Percentiles rank a stretch among this genome's conserved stretches.
Evolutionary conservation across 2,113 vertebrate genomes (phyloP).

Genomic region (Thalassoma bifasciatum): DNA sequence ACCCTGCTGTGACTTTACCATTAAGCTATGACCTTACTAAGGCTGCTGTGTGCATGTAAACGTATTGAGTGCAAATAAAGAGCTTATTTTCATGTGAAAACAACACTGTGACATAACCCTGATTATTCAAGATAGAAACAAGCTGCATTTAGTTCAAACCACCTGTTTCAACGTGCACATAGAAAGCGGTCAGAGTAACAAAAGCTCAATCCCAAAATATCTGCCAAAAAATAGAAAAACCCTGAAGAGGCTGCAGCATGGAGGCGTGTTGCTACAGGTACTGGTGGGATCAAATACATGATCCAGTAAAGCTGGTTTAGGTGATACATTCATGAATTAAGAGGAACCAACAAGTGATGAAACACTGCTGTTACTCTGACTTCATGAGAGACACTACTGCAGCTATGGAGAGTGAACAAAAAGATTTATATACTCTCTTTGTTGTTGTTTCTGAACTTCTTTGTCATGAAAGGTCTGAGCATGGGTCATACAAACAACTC

Average conservation of each 20-base stretch:
- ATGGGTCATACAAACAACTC: no score
- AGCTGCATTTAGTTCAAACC: background rate
- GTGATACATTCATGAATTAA: background rate
- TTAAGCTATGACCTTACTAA: no score
- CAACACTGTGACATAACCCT: background rate
- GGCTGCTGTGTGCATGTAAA: no score
- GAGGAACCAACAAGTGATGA: constrained; percentile 1
- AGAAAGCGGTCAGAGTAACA: no score
- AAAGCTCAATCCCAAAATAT: no score
- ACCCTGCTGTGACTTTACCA: no score
- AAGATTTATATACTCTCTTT: no score
- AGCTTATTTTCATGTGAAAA: no score
- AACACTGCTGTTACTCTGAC: background rate
- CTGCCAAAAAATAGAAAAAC: background rate
- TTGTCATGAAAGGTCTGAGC: no score
- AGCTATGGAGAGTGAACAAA: background rate
- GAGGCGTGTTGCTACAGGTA: constrained; percentile 1
- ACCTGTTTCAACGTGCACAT: background rate
- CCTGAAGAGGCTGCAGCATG: background rate
- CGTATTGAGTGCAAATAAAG: no score
- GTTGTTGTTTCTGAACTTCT: no score
- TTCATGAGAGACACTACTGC: background rate
- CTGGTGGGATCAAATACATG: background rate
- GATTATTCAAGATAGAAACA: no score
- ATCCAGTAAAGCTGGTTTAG: background rate